Conservation (phyloP, 2,888 invertebrate genomes). For the Drosophila anceps region DNA sequence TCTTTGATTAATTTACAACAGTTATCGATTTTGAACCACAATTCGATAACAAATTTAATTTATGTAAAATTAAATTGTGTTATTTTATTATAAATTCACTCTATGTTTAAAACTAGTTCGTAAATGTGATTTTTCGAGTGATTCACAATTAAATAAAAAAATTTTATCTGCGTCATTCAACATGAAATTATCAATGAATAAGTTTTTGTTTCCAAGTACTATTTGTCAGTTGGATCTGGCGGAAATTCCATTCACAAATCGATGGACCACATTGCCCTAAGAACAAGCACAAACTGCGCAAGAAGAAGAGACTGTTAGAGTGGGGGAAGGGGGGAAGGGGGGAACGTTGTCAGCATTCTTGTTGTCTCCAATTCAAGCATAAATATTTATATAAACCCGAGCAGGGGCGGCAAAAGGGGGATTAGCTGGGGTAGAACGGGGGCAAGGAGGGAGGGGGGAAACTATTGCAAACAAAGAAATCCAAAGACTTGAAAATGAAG, state of each 20-base stretch:
- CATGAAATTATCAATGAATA: slow-evolving; percentile 3
- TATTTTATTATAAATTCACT: neutral
- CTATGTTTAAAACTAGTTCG: neutral
- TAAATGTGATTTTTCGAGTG: neutral
- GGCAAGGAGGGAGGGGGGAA: neutral
- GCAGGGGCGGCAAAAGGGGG: slow-evolving; percentile 1
- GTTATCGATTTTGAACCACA: neutral
- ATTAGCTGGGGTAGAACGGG: slow-evolving; percentile 8
- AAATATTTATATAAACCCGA: slow-evolving; percentile 68
- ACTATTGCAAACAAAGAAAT: slow-evolving; percentile 23
- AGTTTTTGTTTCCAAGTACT: neutral
- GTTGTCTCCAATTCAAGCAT: slow-evolving; percentile 61
- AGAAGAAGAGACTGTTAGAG: neutral
- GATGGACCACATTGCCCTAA: slow-evolving; percentile 26
- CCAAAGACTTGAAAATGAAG: slow-evolving; percentile 41
- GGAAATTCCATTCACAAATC: slow-evolving; percentile 21
- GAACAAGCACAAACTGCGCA: neutral
- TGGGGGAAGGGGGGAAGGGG: neutral
- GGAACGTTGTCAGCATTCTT: slow-evolving; percentile 40
- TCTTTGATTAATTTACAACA: neutral
- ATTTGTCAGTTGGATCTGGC: slow-evolving; percentile 5
- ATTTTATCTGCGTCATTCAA: slow-evolving; percentile 3
- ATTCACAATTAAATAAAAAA: neutral
- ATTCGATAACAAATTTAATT: neutral
- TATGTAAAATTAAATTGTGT: neutral